Conservation (phyloP, 2,888 invertebrate genomes). For the Ditylenchus weischeri region DNA sequence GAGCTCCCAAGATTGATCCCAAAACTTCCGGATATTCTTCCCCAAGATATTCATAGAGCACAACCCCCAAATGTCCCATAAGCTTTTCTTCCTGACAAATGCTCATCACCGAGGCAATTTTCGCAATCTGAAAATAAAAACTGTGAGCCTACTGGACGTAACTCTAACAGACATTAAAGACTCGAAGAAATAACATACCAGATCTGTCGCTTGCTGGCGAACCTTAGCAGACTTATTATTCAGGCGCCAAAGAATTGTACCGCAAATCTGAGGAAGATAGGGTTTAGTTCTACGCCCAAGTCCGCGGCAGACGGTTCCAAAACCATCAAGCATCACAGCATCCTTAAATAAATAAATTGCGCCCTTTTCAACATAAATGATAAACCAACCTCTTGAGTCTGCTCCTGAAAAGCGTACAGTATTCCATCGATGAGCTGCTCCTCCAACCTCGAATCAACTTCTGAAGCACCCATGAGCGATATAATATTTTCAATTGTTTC, state of each 20-base stretch:
- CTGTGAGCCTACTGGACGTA: background rate
- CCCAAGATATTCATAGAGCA: slow-evolving; percentile 91
- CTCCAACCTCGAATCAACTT: slow-evolving; percentile 93
- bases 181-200: slow-evolving; percentile 60
- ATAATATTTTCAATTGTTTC: slow-evolving; percentile 81
- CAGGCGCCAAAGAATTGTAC: slow-evolving; percentile 97
- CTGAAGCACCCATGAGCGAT: slow-evolving; percentile 75
- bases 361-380: background rate
- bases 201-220: slow-evolving; percentile 96
- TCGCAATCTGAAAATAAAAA: slow-evolving; percentile 69
- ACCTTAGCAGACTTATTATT: slow-evolving; percentile 99
- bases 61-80: slow-evolving; percentile 98
- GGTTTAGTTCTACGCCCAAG: slow-evolving; percentile 95
- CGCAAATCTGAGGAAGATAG: slow-evolving; percentile 97
- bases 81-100: slow-evolving; percentile 99
- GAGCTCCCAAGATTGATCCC: slow-evolving; percentile 92
- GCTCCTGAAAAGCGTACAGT: slow-evolving; percentile 98
- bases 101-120: slow-evolving; percentile 97
- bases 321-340: slow-evolving; percentile 98
- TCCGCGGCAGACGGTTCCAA: slow-evolving; percentile 96
- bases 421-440: slow-evolving; percentile 99
- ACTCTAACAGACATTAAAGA: slow-evolving; percentile 11
- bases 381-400: slow-evolving; percentile 81
- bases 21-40: slow-evolving; percentile 99
- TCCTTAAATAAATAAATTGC: slow-evolving; percentile 66